A percentile compares a stretch with the other conserved stretches of the same genome.
Conservation (phyloP, 2,113 vertebrate species). For the Eira barbara region DNA sequence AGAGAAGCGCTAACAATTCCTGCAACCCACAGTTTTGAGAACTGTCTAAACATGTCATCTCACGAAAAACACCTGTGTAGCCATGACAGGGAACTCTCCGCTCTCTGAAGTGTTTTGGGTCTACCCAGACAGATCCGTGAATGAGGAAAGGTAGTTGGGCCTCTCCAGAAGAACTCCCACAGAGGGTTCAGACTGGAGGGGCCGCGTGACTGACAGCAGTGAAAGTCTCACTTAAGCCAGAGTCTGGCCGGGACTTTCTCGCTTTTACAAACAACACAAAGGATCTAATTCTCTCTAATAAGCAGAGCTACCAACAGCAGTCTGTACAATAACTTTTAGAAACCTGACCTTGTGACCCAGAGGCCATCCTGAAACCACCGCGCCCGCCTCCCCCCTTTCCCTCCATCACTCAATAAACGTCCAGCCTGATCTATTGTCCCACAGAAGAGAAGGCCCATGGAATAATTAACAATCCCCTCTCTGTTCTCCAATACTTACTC, state of each 20-base stretch:
- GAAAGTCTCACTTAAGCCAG: conserved; percentile 72
- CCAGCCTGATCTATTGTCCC: conserved; percentile 67
- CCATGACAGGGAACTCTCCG: conserved; percentile 40
- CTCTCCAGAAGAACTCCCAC: conserved; percentile 35
- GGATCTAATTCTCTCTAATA: conserved; percentile 73
- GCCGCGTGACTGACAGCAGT: conserved; percentile 67
- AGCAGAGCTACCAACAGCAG: conserved; percentile 63
- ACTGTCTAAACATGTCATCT: conserved; percentile 64
- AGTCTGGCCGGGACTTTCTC: conserved; percentile 59
- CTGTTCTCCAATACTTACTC: conserved; percentile 64
- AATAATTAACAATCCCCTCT: conserved; percentile 69
- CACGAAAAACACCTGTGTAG: conserved; percentile 55
- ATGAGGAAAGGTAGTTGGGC: conserved; percentile 52
- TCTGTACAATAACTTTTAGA: conserved; percentile 70
- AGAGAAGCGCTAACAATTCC: conserved; percentile 31
- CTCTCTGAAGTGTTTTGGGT: conserved; percentile 63
- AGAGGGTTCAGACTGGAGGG: conserved; percentile 59
- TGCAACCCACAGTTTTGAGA: conserved; percentile 44
- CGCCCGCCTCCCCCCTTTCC: background rate
- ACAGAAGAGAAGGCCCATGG: conserved; percentile 52
- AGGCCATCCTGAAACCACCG: conserved; percentile 58
- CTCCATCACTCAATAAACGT: conserved; percentile 64
- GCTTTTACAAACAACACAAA: conserved; percentile 73
- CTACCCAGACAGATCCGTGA: conserved; percentile 46
- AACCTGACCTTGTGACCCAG: conserved; percentile 75